These are phyloP conservation scores for Myrmecobius fasciatus DNA, from an alignment of 2,113 vertebrate species.

Conservation along the genomic window DNA sequence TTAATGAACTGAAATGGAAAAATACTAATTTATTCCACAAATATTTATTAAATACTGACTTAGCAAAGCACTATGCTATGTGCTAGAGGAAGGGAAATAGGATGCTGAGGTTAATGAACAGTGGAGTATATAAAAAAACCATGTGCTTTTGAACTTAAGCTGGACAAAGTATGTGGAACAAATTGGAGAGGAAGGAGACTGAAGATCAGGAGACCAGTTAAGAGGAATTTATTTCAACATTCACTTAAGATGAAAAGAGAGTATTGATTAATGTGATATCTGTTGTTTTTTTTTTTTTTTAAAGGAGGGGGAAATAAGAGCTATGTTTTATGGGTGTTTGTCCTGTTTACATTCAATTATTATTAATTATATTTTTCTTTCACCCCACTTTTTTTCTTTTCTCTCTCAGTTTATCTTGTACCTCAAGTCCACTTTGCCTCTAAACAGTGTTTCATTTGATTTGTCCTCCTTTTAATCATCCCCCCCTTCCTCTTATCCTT, in stretches of 20 bases:
- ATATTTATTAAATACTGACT: not conserved
- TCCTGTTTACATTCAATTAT: not conserved
- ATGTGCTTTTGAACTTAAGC: not conserved
- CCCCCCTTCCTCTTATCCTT: not conserved
- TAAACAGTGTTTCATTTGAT: not conserved
- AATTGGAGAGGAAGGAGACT: not conserved
- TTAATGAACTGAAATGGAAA: not conserved
- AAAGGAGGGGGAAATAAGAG: not conserved
- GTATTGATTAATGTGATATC: not conserved
- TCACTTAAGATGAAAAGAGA: not conserved
- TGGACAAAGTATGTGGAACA: not conserved
- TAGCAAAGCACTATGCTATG: not conserved
- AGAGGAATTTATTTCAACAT: not conserved
- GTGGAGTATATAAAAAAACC: not conserved
- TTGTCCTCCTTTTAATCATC: not conserved
- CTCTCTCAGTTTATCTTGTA: not conserved
- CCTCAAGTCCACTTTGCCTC: not conserved
- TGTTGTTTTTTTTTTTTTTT: not conserved
- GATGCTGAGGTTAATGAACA: not conserved
- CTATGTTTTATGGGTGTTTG: not conserved
- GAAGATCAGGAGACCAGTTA: not conserved
- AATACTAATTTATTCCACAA: not conserved
- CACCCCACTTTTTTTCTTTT: not conserved
- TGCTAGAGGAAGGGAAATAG: not conserved
- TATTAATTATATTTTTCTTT: too few relatives aligned